Conservation (phyloP, 2,888 invertebrate genomes). For the Eurytoma californica region DNA sequence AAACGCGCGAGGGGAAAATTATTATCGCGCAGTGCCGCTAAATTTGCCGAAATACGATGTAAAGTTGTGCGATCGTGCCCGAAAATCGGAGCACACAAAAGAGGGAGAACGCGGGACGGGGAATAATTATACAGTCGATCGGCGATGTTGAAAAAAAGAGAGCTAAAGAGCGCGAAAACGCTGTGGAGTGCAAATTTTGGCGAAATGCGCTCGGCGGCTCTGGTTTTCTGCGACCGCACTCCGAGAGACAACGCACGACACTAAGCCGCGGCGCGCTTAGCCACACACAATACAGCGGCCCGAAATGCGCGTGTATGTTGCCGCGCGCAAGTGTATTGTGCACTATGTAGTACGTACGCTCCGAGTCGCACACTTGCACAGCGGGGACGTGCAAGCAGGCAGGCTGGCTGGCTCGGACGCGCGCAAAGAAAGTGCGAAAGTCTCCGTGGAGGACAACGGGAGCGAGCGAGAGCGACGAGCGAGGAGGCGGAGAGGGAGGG, state of each 20-base stretch:
- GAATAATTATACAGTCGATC: not conserved
- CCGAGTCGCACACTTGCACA: not conserved
- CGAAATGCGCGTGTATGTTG: not conserved
- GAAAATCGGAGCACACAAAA: not conserved
- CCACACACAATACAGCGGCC: not conserved
- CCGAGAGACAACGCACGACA: slow-evolving; percentile 19
- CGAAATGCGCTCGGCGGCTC: slow-evolving; percentile 22
- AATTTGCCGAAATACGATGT: too few species aligned
- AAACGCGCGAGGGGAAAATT: too few species aligned
- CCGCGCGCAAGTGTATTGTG: not conserved
- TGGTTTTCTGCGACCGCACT: slow-evolving; percentile 29
- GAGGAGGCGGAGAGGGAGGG: not conserved
- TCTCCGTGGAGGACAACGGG: not conserved
- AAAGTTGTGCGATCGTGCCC: too few species aligned
- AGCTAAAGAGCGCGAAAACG: slow-evolving; percentile 2
- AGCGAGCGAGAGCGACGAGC: not conserved
- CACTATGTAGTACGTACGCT: not conserved
- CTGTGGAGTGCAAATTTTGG: slow-evolving; percentile 14
- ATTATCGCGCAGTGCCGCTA: too few species aligned
- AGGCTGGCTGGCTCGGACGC: too few species aligned
- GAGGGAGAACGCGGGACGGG: not conserved
- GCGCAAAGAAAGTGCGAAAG: slow-evolving; percentile 9
- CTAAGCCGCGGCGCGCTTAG: not conserved
- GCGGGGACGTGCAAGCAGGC: too few species aligned
- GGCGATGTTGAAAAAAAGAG: not conserved